Evolutionary conservation across 2,113 vertebrate species (phyloP).

Genomic region (Halichoerus grypus): DNA sequence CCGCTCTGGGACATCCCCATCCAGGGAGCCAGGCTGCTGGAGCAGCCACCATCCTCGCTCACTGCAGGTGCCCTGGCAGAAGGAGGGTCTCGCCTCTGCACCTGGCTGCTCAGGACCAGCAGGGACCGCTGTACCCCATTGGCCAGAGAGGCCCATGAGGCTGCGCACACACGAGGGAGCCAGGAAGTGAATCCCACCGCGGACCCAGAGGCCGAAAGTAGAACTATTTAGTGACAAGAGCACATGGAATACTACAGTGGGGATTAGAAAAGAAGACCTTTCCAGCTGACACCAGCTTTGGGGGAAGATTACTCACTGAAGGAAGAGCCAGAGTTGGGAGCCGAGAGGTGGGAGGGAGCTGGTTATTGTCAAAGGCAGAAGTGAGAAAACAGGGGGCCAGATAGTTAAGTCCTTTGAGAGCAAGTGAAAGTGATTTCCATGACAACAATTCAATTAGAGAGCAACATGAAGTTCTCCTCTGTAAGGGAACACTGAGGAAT

Average conservation of each 20-base stretch:
- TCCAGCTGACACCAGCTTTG: background rate
- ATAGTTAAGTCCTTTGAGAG: conserved; percentile 70
- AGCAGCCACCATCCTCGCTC: accelerated
- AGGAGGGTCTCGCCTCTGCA: background rate
- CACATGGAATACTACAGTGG: accelerated
- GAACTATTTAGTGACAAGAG: accelerated
- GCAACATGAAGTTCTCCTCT: conserved; percentile 59
- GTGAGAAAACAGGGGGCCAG: conserved; percentile 31
- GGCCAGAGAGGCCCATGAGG: background rate
- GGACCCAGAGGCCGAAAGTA: accelerated
- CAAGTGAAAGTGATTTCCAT: conserved; percentile 86
- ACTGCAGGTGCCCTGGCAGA: accelerated
- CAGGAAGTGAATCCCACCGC: accelerated
- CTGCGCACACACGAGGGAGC: accelerated
- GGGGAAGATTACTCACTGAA: accelerated
- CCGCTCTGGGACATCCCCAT: background rate
- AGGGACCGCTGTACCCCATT: background rate
- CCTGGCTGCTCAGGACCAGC: background rate
- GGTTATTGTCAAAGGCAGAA: conserved; percentile 38
- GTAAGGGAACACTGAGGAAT: conserved; percentile 60
- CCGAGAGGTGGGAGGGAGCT: accelerated
- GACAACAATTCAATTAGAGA: conserved; percentile 85
- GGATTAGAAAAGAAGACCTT: too few relatives aligned
- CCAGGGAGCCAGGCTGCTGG: background rate
- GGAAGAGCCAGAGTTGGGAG: background rate